phyloP scores from a whole-genome alignment of 2,888 invertebrate species.

The Incurvaria masculella region DNA sequence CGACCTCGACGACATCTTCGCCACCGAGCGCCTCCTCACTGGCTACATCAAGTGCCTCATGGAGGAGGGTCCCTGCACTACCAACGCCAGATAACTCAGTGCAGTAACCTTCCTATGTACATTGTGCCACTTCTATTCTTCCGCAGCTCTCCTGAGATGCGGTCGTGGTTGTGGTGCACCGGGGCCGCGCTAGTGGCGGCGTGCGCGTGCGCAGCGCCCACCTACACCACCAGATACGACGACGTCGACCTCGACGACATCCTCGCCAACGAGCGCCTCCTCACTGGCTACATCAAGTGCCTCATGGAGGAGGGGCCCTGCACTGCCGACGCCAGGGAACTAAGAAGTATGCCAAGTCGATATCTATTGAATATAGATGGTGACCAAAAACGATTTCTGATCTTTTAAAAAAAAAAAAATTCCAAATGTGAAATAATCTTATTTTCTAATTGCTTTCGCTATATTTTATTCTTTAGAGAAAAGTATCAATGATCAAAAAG shows the following conservation, averaged over 20 bases:
- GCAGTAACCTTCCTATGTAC: too few species aligned
- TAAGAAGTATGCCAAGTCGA: constrained; percentile 69
- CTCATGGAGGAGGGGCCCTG: constrained; percentile 64
- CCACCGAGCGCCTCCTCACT: constrained; percentile 63
- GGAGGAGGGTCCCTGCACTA: constrained; percentile 63
- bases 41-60: constrained; percentile 71
- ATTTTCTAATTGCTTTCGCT: too few species aligned
- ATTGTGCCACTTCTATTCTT: too few species aligned
- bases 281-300: constrained; percentile 69
- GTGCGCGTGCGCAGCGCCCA: not conserved
- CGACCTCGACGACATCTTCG: constrained; percentile 66
- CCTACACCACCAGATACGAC: constrained; percentile 69
- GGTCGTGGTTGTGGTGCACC: too few species aligned
- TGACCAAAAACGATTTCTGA: too few species aligned
- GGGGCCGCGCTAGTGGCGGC: not conserved
- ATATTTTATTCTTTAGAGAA: too few species aligned
- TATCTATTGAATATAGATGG: too few species aligned
- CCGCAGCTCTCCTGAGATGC: too few species aligned
- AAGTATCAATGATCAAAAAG: too few species aligned
- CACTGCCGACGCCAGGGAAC: constrained; percentile 68
- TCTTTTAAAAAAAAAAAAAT: too few species aligned
- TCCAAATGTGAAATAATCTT: too few species aligned
- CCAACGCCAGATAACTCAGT: constrained; percentile 71
- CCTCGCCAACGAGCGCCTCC: constrained; percentile 62
- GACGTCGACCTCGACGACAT: constrained; percentile 70